Evolutionary conservation across 2,113 vertebrate species (phyloP).

Genomic region (Sinocyclocheilus anophthalmus): DNA sequence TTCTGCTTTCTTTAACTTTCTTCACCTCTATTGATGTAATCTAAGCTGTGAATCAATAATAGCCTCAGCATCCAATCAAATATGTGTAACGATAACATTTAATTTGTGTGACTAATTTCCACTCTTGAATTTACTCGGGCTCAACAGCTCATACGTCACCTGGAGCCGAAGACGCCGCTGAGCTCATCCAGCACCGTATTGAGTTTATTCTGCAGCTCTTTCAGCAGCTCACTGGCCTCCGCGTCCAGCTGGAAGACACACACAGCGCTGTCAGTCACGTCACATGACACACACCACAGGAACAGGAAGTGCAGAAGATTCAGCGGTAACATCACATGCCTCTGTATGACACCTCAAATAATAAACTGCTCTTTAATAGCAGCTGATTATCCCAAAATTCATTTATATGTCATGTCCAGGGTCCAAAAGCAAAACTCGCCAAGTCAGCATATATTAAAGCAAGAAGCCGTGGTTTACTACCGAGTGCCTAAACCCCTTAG

Average conservation of each 20-base stretch:
- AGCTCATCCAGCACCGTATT: conserved; percentile 90
- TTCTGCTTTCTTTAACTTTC: no score
- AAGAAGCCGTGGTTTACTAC: no score
- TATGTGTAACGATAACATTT: background rate
- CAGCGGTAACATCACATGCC: background rate
- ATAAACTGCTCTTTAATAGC: background rate
- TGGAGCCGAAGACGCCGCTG: conserved; percentile 85
- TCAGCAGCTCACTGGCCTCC: conserved; percentile 89
- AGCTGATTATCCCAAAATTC: background rate
- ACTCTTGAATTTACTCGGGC: no score
- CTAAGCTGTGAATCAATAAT: no score
- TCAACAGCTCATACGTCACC: conserved; percentile 73
- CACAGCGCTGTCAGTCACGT: background rate
- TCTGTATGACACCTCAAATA: background rate
- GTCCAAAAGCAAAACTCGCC: background rate
- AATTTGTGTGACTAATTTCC: background rate
- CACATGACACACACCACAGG: background rate
- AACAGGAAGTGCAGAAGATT: background rate
- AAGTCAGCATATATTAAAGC: no score
- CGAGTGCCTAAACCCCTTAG: no score
- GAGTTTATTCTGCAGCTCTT: conserved; percentile 95
- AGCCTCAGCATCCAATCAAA: no score
- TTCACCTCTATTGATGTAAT: no score
- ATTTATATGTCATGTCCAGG: background rate
- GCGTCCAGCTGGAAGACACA: conserved; percentile 83